These are phyloP conservation scores for Ia io DNA, from an alignment of 2,113 vertebrate genomes.

Conservation along the genomic window DNA sequence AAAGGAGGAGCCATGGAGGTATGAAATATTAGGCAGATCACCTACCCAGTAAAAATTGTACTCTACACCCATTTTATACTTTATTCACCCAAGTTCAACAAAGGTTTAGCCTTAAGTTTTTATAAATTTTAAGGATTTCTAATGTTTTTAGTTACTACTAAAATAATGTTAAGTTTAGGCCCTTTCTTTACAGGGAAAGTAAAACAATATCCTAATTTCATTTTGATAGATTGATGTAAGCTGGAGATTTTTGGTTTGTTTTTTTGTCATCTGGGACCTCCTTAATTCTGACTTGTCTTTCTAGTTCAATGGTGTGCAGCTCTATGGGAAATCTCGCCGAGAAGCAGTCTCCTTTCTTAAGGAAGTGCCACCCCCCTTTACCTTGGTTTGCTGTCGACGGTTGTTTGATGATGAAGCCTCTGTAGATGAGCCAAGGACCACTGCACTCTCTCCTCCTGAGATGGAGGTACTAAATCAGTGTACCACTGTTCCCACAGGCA, in stretches of 20 bases:
- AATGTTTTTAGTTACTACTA: neutral
- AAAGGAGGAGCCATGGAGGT: neutral
- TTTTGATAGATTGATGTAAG: neutral
- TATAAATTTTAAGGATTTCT: neutral
- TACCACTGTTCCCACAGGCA: rapidly evolving
- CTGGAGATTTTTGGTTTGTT: neutral
- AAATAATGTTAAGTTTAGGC: neutral
- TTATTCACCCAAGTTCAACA: neutral
- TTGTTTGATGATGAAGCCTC: conserved; percentile 87
- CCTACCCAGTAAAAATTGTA: neutral
- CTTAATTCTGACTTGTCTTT: neutral
- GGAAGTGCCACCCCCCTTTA: conserved; percentile 94
- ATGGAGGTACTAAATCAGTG: conserved; percentile 68
- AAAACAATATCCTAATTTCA: rapidly evolving
- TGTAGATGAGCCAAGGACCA: conserved; percentile 70
- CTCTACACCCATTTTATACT: neutral
- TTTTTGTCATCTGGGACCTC: neutral
- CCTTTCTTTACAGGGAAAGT: neutral
- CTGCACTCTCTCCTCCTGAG: neutral
- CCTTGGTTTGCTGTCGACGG: conserved; percentile 92
- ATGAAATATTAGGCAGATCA: neutral
- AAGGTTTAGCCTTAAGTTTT: neutral
- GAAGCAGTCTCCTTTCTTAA: conserved; percentile 94
- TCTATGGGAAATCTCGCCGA: conserved; percentile 91
- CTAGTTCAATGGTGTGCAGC: conserved; percentile 93